Base-by-base conservation (phyloP, 2,797 vertebrate genomes). In the Alosa sapidissima region DNA sequence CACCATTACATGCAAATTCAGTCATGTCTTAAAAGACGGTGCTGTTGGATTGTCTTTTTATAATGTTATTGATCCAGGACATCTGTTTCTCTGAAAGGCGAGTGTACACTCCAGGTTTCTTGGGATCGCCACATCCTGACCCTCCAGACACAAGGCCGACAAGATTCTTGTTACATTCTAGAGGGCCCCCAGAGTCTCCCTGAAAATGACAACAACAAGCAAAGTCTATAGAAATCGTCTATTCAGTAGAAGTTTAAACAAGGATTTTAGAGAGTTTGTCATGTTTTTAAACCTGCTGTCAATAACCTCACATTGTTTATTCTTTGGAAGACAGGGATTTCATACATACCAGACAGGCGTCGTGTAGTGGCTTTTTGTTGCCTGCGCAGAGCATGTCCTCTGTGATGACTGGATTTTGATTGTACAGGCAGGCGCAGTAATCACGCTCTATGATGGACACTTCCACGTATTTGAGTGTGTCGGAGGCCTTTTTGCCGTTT, bases 121-220 rank as follows among this genome's bases (percentile, higher is more conserved):
- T 75, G 24, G 89, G 90, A 58, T 88, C 9, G 14, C 88, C 89
- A n/a, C 91, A 92, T 81, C 45, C 83, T 1, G 0, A 41, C 11
- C 88, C 89, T 11, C 90, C 89, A 11, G 89, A 90, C 52, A 92
- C 83, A 10, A 92, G 5, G 45, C 87, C 90, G 11, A 89, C 91
- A 24, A 91, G 36, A 11, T 51, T 55, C 60, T 86, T 88, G 11
- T 88, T 86, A 84, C 91, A 91, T 62, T 89, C 28, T 49, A 93
- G 81, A 13, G 92, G 90, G 49, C 91, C 89, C 0, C 91, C 90
- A 49, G 89, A 91, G 82, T 91, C 91, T n/a, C 91, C 91, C 91
- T 93, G 82, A 65, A 89, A 89, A 52, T 14, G 68, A 84, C 48
- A 82, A 47, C 33, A 52, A 83, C 55, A 47, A 21, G 60, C 16